Evolutionary conservation across 53 echinoderm and acorn worm genomes (phyloP).

Genomic region (Paracentrotus lividus): DNA sequence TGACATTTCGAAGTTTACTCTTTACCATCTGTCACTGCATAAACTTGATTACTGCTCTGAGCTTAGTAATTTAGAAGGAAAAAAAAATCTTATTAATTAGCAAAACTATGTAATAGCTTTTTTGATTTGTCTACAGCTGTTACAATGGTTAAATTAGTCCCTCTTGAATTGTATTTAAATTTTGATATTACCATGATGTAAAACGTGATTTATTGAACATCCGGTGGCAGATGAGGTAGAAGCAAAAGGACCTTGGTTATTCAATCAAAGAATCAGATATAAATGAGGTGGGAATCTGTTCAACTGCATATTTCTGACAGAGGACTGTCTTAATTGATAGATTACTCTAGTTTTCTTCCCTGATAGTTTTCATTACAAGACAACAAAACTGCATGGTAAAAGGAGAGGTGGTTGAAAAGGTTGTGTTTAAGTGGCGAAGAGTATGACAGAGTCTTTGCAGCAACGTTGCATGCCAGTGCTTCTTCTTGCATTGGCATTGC

Average conservation of each 20-base stretch:
- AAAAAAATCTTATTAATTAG: slow-evolving; percentile 12
- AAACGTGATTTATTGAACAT: background rate
- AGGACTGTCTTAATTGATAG: background rate
- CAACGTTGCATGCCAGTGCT: slow-evolving; percentile 51
- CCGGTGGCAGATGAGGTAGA: slow-evolving; percentile 3
- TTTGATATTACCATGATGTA: background rate
- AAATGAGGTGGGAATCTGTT: background rate
- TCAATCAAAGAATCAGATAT: background rate
- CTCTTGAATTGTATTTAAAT: background rate
- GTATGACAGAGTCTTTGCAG: slow-evolving; percentile 45
- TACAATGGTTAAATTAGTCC: background rate
- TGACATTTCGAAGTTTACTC: slow-evolving; percentile 30
- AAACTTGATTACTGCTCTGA: background rate
- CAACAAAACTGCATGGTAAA: background rate
- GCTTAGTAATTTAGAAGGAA: background rate
- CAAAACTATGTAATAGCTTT: background rate
- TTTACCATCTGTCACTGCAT: slow-evolving; percentile 8
- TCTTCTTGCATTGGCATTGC: slow-evolving; percentile 38
- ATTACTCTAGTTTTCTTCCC: background rate
- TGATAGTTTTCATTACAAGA: background rate
- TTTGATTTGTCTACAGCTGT: slow-evolving; percentile 38
- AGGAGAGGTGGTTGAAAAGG: background rate
- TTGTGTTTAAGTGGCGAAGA: background rate
- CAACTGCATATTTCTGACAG: background rate
- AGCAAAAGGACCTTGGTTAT: background rate